Evolutionary conservation across 2,888 invertebrate species (phyloP).

Genomic region (Germaria angustata): DNA sequence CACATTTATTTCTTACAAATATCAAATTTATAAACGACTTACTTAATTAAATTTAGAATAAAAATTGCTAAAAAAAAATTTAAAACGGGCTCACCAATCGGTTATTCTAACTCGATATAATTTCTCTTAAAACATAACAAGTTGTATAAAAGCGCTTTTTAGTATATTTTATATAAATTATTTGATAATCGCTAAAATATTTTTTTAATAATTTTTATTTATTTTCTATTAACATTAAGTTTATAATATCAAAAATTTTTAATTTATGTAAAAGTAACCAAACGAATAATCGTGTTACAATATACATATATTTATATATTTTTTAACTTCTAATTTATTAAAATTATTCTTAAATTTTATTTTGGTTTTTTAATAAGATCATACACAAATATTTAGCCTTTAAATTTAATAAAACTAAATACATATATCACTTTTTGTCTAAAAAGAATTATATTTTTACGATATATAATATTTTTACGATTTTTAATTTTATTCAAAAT

Average conservation of each 20-base stretch:
- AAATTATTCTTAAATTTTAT: not conserved
- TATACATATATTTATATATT: too few species aligned
- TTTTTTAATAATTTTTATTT: not conserved
- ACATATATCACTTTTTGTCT: conserved; percentile 3
- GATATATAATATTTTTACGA: not conserved
- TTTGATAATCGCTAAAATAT: not conserved
- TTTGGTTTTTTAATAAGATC: not conserved
- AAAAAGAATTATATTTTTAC: not conserved
- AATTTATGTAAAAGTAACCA: not conserved
- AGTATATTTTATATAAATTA: too few species aligned
- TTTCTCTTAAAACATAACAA: too few species aligned
- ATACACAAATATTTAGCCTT: not conserved
- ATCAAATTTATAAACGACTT: not conserved
- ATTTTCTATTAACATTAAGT: not conserved
- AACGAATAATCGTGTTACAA: not conserved
- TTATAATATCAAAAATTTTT: not conserved
- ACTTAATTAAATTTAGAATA: not conserved
- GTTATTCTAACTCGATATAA: too few species aligned
- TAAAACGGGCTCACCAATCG: not conserved
- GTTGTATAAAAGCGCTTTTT: too few species aligned
- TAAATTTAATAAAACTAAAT: not conserved
- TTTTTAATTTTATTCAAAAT: not conserved
- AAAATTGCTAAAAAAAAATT: not conserved
- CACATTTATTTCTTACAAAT: not conserved
- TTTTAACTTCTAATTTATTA: not conserved